These are phyloP conservation scores for Trichopoda pennipes DNA, from an alignment of 2,888 invertebrate genomes.

Conservation along the genomic window DNA sequence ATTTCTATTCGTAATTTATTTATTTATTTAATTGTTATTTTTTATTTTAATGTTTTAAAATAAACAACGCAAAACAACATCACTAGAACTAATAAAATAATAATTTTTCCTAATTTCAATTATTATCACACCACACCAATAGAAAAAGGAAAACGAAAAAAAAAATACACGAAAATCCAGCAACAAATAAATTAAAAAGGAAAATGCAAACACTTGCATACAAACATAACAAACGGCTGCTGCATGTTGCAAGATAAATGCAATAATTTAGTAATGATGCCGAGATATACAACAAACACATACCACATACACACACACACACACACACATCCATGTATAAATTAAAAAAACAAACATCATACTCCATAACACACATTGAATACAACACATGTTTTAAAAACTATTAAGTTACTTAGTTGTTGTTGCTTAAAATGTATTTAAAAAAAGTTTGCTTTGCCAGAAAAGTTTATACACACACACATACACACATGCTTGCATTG, in stretches of 20 bases:
- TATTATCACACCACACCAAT: no score
- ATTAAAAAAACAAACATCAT: slow-evolving; percentile 10
- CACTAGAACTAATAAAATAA: not conserved
- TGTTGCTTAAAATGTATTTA: slow-evolving; percentile 22
- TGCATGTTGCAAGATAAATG: slow-evolving; percentile 67
- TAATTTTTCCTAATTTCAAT: not conserved
- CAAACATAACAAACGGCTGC: slow-evolving; percentile 40
- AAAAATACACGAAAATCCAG: no score
- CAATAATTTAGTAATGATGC: slow-evolving; percentile 66
- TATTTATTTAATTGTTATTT: no score
- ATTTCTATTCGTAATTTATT: no score
- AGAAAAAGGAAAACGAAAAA: no score
- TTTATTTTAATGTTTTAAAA: no score
- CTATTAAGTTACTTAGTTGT: slow-evolving; percentile 43
- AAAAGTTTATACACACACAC: not conserved
- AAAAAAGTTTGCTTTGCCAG: slow-evolving; percentile 18
- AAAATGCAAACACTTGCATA: not conserved
- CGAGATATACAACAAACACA: slow-evolving; percentile 45
- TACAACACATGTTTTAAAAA: slow-evolving; percentile 16
- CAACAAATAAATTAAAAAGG: not conserved
- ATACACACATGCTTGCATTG: not conserved
- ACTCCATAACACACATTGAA: not conserved
- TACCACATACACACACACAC: not conserved
- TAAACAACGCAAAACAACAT: not conserved
- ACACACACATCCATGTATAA: not conserved